Percentiles rank a stretch among this genome's conserved stretches.
Conservation (phyloP, 2,113 vertebrate genomes). For the Suncus etruscus region DNA sequence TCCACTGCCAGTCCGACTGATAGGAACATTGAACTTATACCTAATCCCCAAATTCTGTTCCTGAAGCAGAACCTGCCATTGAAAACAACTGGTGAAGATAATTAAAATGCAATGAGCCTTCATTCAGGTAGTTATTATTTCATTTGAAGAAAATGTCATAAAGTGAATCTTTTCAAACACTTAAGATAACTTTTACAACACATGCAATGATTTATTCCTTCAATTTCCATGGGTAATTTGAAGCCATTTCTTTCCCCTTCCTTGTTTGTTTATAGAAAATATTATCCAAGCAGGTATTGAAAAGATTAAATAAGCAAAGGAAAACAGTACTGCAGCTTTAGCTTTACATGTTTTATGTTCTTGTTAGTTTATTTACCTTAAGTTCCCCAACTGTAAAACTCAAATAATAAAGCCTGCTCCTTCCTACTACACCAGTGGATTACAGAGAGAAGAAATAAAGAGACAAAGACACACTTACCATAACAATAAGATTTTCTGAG, state of each 20-base stretch:
- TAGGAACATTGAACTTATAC: constrained; percentile 98
- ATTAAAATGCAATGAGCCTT: constrained; percentile 84
- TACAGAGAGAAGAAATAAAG: constrained; percentile 53
- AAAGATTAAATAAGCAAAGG: constrained; percentile 21
- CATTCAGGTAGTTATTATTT: constrained; percentile 58
- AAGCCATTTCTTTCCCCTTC: constrained; percentile 32
- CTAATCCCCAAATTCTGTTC: constrained; percentile 97
- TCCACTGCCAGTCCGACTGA: constrained; percentile 95
- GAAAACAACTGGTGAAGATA: constrained; percentile 88
- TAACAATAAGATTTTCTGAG: constrained; percentile 95
- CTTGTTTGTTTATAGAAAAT: constrained; percentile 53
- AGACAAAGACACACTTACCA: constrained; percentile 90
- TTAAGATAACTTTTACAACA: constrained; percentile 39
- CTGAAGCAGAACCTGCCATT: constrained; percentile 96
- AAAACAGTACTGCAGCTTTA: constrained; percentile 18
- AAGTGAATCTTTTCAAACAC: constrained; percentile 57
- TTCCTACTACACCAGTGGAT: constrained; percentile 18
- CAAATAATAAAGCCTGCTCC: constrained; percentile 13
- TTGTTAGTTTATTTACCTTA: constrained; percentile 59
- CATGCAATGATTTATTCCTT: neutral
- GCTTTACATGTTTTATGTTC: neutral
- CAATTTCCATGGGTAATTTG: constrained; percentile 39
- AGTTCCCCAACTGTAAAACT: constrained; percentile 24
- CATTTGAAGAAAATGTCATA: constrained; percentile 66
- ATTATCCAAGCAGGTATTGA: constrained; percentile 28